phyloP scores from a whole-genome alignment of 2,797 vertebrate genomes.

The Lepilemur septentrionalis region DNA sequence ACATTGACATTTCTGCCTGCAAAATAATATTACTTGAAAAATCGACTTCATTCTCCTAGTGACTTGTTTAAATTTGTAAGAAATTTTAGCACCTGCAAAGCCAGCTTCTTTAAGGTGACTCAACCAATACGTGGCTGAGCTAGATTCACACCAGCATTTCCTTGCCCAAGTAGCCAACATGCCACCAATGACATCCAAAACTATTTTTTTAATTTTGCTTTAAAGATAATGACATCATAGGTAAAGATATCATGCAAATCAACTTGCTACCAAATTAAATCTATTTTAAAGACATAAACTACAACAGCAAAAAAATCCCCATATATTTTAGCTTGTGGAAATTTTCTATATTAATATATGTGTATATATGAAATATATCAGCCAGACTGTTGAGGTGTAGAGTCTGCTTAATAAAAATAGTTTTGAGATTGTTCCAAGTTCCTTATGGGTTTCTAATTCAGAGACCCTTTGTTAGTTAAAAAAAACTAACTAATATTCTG shows the following conservation, averaged over 20 bases:
- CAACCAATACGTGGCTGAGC: neutral
- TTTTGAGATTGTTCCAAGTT: neutral
- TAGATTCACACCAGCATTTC: neutral
- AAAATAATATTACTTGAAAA: neutral
- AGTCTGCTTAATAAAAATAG: neutral
- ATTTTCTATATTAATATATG: too few species aligned
- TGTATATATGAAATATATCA: neutral
- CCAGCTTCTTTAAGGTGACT: neutral
- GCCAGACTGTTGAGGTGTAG: neutral
- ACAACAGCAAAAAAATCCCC: neutral
- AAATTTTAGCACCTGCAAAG: neutral
- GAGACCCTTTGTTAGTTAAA: neutral
- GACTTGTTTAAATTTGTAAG: neutral
- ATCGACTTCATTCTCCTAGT: neutral
- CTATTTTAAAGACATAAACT: neutral
- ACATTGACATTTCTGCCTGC: neutral
- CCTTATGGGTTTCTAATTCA: neutral
- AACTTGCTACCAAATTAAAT: neutral
- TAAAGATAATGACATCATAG: neutral
- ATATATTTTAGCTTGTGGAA: neutral
- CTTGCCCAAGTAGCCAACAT: neutral
- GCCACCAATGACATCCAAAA: neutral
- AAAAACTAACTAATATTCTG: too few species aligned
- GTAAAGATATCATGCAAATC: neutral
- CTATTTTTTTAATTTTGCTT: neutral